A percentile compares a stretch with the other conserved stretches of the same genome.
phyloP scores from a whole-genome alignment of 2,888 invertebrate genomes.

The Labia minor region DNA sequence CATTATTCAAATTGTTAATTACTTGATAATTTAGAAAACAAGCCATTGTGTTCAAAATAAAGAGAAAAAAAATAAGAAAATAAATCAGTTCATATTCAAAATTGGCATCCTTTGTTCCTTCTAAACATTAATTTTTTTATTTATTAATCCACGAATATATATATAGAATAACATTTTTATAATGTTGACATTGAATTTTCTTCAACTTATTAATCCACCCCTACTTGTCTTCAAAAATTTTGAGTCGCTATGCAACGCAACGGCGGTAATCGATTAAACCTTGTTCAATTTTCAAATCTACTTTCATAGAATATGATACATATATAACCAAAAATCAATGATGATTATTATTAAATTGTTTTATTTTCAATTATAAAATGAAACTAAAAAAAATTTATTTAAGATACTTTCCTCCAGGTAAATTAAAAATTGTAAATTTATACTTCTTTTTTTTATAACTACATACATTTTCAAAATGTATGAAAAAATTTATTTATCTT shows the following conservation, averaged over 20 bases:
- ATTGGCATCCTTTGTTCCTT: constrained; percentile 5
- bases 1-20: background rate
- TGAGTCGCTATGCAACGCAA: background rate
- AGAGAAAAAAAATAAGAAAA: constrained; percentile 2
- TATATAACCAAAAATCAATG: background rate
- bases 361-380: background rate
- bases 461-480: no score
- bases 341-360: no score
- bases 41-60: background rate
- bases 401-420: background rate
- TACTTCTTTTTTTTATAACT: no score
- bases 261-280: background rate
- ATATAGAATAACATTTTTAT: constrained; percentile 15
- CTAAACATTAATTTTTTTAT: constrained; percentile 8
- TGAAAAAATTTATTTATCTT: no score
- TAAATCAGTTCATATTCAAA: no score
- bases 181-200: no score
- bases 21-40: background rate
- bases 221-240: no score
- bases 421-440: no score
- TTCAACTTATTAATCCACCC: no score
- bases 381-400: background rate
- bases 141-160: background rate
- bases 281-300: no score
- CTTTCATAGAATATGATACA: no score